Evolutionary conservation across 1,140 invertebrate species (phyloP).

Genomic region (Diuraphis noxia): DNA sequence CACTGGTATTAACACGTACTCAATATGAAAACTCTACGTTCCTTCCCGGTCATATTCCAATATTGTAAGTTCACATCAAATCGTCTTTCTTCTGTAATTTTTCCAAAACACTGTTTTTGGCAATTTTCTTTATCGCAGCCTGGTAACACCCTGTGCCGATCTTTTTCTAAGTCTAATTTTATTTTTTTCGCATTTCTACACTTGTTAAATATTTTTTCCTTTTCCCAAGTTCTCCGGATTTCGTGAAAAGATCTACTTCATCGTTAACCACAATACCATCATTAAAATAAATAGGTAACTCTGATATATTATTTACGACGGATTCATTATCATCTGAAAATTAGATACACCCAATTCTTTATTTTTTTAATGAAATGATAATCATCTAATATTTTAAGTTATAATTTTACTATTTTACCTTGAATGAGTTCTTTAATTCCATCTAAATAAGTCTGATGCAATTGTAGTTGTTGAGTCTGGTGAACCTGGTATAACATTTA

Average conservation of each 20-base stretch:
- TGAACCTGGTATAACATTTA: neutral
- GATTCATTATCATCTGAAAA: neutral
- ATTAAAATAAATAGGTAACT: neutral
- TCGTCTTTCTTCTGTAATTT: neutral
- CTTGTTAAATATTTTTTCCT: neutral
- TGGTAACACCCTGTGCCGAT: neutral
- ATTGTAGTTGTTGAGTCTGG: neutral
- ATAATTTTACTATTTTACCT: neutral
- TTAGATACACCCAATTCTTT: neutral
- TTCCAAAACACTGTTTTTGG: neutral
- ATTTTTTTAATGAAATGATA: conserved; percentile 7
- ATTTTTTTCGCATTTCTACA: conserved; percentile 1
- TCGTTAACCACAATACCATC: neutral
- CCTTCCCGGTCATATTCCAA: neutral
- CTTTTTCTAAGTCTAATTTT: neutral
- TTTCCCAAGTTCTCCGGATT: neutral
- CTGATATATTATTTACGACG: neutral
- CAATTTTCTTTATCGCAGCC: neutral
- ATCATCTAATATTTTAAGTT: conserved; percentile 13
- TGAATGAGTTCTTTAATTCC: neutral
- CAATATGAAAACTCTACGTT: conserved; percentile 16
- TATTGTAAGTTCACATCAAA: conserved; percentile 5
- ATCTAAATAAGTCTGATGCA: neutral
- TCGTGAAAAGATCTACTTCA: neutral
- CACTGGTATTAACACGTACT: neutral